Percentiles rank a stretch among this genome's conserved stretches.
Conservation (phyloP, 2,797 vertebrate species). For the Chrosomus eos region DNA sequence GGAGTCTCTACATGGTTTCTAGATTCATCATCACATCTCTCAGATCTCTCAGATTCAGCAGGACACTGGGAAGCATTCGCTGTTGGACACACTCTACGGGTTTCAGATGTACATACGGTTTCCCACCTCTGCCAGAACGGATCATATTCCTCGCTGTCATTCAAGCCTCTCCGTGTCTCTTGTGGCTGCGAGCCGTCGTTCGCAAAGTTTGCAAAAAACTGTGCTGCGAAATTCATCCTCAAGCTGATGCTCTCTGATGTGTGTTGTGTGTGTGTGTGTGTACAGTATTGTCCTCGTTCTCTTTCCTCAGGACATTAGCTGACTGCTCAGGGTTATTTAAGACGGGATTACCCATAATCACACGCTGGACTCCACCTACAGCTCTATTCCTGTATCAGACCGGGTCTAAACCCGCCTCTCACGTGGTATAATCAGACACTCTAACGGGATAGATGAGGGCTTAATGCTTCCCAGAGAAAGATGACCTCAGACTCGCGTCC, state of each 20-base stretch:
- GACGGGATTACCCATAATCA: constrained; percentile 74
- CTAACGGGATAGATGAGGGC: constrained; percentile 82
- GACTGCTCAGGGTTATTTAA: constrained; percentile 73
- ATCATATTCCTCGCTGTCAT: constrained; percentile 84
- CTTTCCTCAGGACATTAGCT: constrained; percentile 52
- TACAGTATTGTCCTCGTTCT: constrained; percentile 7
- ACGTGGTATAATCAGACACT: constrained; percentile 79
- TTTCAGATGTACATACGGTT: constrained; percentile 62
- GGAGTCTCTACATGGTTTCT: not conserved
- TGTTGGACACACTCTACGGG: constrained; percentile 60
- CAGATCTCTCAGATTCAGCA: constrained; percentile 26
- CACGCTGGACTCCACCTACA: constrained; percentile 66
- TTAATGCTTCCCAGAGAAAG: constrained; percentile 78
- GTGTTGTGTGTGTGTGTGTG: not conserved
- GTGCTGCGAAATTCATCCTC: constrained; percentile 91
- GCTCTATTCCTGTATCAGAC: constrained; percentile 81
- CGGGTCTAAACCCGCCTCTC: constrained; percentile 67
- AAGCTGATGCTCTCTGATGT: not conserved
- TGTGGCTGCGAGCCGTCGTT: constrained; percentile 74
- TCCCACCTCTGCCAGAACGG: constrained; percentile 97
- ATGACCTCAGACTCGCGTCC: constrained; percentile 44
- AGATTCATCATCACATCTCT: not conserved
- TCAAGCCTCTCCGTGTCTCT: constrained; percentile 62
- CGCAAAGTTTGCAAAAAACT: constrained; percentile 84
- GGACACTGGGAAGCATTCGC: constrained; percentile 34